Evolutionary conservation across 2,113 vertebrate species (phyloP), one percentile per base, ranked within the genome.

Genomic region (Phaethon lepturus): DNA sequence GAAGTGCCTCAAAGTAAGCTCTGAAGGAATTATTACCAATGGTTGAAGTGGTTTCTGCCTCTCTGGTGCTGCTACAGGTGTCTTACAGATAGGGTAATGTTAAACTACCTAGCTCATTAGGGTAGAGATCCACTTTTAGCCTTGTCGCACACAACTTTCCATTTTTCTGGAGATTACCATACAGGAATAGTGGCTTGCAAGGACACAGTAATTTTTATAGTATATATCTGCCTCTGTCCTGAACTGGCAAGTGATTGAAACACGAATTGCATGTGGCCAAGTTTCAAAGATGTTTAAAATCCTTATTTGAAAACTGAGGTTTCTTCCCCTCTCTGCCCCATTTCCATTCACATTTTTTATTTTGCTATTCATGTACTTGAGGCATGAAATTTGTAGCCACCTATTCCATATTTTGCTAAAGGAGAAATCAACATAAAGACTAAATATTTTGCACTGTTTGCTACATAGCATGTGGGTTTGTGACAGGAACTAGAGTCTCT

Each of bases 1-100:
- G 78, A 97, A 97, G 91, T 97, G 93, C 93, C 94, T 97, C 94
- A 59, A 79, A 81, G 67, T 38, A 68, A 93, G 52, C 64, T 93
- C 35, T 91, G 91, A 89, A 87, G 69, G 49, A 82, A 68, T 80
- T 75, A 20, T 62, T 94, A 18, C 38, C 66, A 81, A 9, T 81
- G 86, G 23, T 78, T 86, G 62, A 83, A 89, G 77, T 64, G 73
- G 11, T 88, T 96, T 89, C 47, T 97, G 55, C 50, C 85, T 80
- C 52, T 85, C 29, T 59, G 67, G 17, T 72, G 66, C 80, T 93
- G 71, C 53, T 95, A 44, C 0, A 0, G 22, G 52, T 93, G 45
- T 96, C 69, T 93, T 79, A 67, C 66, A 45, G 58, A 42, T 44
- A 50, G 53, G n/a, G 71, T 82, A 62, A 78, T 58, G n/a, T 95